Conservation (phyloP, 2,888 invertebrate genomes). For the Amphimallon solstitiale region DNA sequence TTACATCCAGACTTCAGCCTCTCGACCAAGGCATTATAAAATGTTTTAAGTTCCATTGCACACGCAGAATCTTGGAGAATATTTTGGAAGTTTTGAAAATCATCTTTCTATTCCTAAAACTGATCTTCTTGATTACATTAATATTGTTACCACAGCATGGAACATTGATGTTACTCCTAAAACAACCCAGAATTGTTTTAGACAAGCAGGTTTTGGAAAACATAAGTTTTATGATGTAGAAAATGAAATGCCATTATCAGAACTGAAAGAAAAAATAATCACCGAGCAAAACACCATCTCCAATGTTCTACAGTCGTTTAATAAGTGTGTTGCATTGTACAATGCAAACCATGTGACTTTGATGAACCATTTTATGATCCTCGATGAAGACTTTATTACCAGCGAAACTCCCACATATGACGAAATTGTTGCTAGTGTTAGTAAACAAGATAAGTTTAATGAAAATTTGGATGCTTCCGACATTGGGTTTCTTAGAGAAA, state of each 20-base stretch:
- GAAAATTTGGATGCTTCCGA: background rate
- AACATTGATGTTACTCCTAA: conserved; percentile 3
- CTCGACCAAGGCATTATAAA: background rate
- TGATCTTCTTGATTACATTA: too few relatives aligned
- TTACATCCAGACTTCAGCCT: background rate
- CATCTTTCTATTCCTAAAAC: background rate
- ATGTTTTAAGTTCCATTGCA: background rate
- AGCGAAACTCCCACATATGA: background rate
- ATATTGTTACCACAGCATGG: background rate
- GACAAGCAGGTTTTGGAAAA: background rate
- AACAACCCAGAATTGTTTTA: background rate
- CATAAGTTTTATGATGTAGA: background rate
- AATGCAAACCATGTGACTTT: background rate
- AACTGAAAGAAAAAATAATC: conserved; percentile 5
- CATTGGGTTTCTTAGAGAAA: too few relatives aligned
- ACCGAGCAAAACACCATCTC: background rate
- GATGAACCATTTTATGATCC: background rate
- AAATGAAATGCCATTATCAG: background rate
- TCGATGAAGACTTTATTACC: too few relatives aligned
- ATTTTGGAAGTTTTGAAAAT: background rate
- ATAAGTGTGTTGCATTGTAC: background rate
- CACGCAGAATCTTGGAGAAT: background rate
- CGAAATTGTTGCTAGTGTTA: conserved; percentile 1
- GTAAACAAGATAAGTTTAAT: conserved; percentile 2
- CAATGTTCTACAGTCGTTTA: background rate